Conservation (phyloP, 2,888 invertebrate genomes). For the Lasioglossum figueresi region DNA sequence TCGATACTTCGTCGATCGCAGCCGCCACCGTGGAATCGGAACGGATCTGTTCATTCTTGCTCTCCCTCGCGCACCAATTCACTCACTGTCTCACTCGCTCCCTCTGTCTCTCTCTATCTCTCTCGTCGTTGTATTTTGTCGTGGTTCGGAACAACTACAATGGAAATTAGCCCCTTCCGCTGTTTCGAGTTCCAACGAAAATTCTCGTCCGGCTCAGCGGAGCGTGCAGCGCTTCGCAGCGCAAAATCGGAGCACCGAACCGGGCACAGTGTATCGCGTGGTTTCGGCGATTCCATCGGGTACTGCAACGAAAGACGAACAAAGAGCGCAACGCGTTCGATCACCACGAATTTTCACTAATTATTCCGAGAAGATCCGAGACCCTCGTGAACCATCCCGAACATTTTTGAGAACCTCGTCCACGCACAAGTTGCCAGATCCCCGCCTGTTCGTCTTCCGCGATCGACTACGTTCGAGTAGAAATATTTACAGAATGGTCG, state of each 20-base stretch:
- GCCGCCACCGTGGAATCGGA: slow-evolving; percentile 1
- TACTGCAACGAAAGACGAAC: slow-evolving; percentile 5
- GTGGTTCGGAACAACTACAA: slow-evolving; percentile 7
- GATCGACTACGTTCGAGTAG: slow-evolving; percentile 19
- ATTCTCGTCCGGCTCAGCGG: background rate
- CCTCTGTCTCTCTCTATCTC: background rate
- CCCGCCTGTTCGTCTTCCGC: background rate
- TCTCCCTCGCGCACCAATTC: background rate
- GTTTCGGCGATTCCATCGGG: background rate
- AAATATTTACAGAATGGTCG: slow-evolving; percentile 42
- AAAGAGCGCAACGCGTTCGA: background rate
- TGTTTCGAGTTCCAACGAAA: slow-evolving; percentile 12
- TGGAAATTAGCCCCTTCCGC: slow-evolving; percentile 5
- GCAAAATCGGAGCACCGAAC: slow-evolving; percentile 1
- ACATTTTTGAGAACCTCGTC: background rate
- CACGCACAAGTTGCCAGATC: background rate
- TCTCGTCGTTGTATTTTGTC: background rate
- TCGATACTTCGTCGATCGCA: background rate
- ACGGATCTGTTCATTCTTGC: background rate
- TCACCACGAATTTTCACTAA: background rate
- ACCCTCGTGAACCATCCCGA: background rate
- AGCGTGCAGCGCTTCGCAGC: background rate
- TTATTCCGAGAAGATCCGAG: background rate
- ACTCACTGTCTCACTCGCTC: background rate
- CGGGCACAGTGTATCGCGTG: background rate